Percentiles rank a stretch among this genome's conserved stretches.
Conservation (phyloP, 1,140 invertebrate genomes). For the Condylostylus longicornis region DNA sequence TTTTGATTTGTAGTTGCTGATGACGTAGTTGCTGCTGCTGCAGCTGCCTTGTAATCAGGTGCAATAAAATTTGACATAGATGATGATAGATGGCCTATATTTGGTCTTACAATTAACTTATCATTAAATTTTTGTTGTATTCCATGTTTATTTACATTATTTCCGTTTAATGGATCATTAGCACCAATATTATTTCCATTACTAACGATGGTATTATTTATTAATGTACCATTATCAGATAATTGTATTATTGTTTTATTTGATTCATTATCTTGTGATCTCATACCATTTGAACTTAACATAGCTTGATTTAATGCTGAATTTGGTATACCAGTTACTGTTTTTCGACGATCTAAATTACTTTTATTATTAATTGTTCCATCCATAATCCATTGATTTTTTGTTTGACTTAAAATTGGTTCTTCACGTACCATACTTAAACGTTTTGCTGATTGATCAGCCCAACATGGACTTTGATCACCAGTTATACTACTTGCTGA, state of each 20-base stretch:
- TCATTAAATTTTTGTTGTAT: neutral
- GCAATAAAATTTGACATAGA: neutral
- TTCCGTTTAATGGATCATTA: neutral
- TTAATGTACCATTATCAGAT: slow-evolving; percentile 48
- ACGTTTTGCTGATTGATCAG: slow-evolving; percentile 38
- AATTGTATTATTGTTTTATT: slow-evolving; percentile 52
- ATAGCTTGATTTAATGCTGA: neutral
- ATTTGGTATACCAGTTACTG: too few species aligned
- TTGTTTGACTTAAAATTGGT: slow-evolving; percentile 3
- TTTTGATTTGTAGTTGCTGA: slow-evolving; percentile 8
- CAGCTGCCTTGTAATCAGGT: neutral
- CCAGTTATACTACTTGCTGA: slow-evolving; percentile 61
- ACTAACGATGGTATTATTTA: slow-evolving; percentile 40
- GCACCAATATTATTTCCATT: slow-evolving; percentile 4
- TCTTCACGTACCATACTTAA: slow-evolving; percentile 51
- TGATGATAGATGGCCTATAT: neutral
- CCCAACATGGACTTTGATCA: slow-evolving; percentile 49
- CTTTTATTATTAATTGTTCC: too few species aligned
- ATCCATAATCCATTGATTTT: neutral
- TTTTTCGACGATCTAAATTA: too few species aligned
- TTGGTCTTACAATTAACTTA: neutral
- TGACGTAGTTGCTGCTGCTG: slow-evolving; percentile 11
- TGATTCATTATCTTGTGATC: slow-evolving; percentile 26
- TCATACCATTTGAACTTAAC: neutral
- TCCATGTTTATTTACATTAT: slow-evolving; percentile 18